Evolutionary conservation across 1,140 invertebrate genomes (phyloP).

Genomic region (Acromyrmex charruanus): DNA sequence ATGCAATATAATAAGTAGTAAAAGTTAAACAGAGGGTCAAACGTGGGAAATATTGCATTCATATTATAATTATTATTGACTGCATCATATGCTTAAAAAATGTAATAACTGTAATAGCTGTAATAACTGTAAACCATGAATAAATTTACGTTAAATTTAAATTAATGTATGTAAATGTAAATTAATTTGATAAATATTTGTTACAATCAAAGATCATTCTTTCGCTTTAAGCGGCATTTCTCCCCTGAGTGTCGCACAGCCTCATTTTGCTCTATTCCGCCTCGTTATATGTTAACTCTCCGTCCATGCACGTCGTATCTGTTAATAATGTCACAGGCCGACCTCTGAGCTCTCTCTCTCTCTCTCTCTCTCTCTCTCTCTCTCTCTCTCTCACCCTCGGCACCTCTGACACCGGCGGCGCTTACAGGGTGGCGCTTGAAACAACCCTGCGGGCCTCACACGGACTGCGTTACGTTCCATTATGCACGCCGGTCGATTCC

Average conservation of each 20-base stretch:
- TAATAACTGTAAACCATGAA: neutral
- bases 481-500: conserved; percentile 71
- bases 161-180: conserved; percentile 1
- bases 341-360: conserved; percentile 31
- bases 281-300: conserved; percentile 41
- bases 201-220: neutral
- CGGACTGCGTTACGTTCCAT: conserved; percentile 67
- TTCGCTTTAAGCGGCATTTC: neutral
- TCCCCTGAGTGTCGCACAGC: neutral
- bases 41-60: neutral
- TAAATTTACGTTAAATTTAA: neutral
- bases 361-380: neutral
- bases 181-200: neutral
- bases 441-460: conserved; percentile 52
- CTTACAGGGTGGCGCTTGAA: conserved; percentile 39
- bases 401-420: conserved; percentile 1
- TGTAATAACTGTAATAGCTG: neutral
- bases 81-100: neutral
- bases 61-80: neutral
- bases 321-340: conserved; percentile 55
- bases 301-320: conserved; percentile 54
- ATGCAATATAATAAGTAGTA: neutral
- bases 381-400: conserved; percentile 5
- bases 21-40: neutral
- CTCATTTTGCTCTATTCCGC: conserved; percentile 22